These are phyloP conservation scores for Argopecten irradians DNA, from an alignment of 1,140 invertebrate genomes.

Conservation along the genomic window DNA sequence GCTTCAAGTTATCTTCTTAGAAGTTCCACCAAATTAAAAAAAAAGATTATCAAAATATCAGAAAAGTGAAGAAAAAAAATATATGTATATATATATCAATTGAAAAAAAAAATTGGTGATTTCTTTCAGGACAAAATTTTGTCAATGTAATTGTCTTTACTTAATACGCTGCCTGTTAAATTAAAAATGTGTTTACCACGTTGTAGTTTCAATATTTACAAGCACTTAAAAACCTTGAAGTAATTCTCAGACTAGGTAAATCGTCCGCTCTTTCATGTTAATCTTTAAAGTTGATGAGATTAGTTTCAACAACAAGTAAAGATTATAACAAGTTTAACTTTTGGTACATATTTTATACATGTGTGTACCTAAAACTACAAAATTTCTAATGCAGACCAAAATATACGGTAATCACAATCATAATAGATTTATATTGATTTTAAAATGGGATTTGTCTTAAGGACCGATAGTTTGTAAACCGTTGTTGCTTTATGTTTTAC, in stretches of 20 bases:
- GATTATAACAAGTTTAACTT: neutral
- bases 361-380: neutral
- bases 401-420: neutral
- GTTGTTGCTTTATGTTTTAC: neutral
- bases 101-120: no score
- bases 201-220: neutral
- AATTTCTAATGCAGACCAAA: conserved; percentile 1
- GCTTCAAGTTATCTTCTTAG: no score
- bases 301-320: neutral
- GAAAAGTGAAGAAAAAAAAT: no score
- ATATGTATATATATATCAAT: no score
- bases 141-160: no score
- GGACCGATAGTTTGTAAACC: neutral
- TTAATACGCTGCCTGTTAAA: no score
- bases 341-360: neutral
- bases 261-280: neutral
- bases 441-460: conserved; percentile 14
- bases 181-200: neutral
- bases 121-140: no score
- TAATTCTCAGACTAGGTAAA: neutral
- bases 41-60: no score
- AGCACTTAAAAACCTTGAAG: neutral
- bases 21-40: no score
- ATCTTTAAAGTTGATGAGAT: conserved; percentile 10
- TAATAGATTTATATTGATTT: neutral